Conservation (phyloP, 2,888 invertebrate genomes). For the Synergus japonicus region DNA sequence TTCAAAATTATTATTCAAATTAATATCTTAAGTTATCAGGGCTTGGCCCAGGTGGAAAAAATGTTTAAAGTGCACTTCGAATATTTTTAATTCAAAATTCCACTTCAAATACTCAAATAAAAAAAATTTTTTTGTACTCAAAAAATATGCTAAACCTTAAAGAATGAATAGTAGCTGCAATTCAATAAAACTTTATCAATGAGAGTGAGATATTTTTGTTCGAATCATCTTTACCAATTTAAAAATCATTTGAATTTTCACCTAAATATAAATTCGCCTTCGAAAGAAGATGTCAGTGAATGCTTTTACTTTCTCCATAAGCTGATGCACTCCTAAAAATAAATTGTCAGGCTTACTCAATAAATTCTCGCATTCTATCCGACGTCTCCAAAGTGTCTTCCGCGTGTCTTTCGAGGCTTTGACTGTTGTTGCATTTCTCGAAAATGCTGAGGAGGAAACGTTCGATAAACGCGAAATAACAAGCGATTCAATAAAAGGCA, state of each 20-base stretch:
- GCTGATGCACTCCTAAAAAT: constrained; percentile 7
- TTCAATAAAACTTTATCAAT: too few relatives aligned
- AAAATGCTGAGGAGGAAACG: constrained; percentile 34
- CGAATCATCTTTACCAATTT: too few relatives aligned
- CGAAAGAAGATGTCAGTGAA: constrained; percentile 3
- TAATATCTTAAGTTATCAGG: too few relatives aligned
- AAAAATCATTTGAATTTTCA: not conserved
- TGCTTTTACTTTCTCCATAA: not conserved
- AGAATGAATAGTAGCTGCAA: too few relatives aligned
- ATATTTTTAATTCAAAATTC: too few relatives aligned
- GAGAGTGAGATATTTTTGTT: too few relatives aligned
- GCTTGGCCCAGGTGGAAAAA: too few relatives aligned
- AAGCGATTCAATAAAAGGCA: constrained; percentile 41
- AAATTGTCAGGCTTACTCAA: not conserved
- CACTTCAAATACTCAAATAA: too few relatives aligned
- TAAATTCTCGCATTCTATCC: constrained; percentile 26
- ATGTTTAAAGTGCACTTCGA: too few relatives aligned
- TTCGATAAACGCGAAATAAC: constrained; percentile 40
- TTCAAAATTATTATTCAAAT: too few relatives aligned
- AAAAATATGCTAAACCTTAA: too few relatives aligned
- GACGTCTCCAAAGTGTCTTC: constrained; percentile 22
- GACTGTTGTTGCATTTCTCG: constrained; percentile 25
- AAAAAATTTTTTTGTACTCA: too few relatives aligned
- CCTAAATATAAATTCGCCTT: not conserved
- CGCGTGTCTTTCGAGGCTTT: not conserved